A percentile compares a stretch with the other conserved stretches of the same genome.
Evolutionary conservation across 2,113 vertebrate genomes (phyloP).

Genomic region (Edolisoma coerulescens): DNA sequence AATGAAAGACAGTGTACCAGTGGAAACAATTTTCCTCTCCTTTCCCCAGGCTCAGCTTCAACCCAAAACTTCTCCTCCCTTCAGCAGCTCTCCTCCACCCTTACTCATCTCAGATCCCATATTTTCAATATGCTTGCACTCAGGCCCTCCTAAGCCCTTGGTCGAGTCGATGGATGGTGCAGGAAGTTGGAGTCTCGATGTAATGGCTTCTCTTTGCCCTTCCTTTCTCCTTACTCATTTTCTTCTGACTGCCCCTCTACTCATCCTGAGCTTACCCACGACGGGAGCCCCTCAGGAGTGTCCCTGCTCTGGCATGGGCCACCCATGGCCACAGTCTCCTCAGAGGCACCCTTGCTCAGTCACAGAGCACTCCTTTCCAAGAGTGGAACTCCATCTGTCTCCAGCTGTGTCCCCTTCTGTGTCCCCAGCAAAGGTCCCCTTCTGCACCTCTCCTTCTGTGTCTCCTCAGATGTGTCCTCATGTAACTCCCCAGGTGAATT

Average conservation of each 20-base stretch:
- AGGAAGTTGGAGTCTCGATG: not conserved
- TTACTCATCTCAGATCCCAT: not conserved
- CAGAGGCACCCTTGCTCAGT: not conserved
- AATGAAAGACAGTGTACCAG: not conserved
- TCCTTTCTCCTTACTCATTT: not conserved
- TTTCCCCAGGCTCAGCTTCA: not conserved
- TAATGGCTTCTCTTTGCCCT: not conserved
- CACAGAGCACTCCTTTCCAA: not conserved
- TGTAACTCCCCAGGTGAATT: not conserved
- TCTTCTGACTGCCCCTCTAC: not conserved
- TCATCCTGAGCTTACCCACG: not conserved
- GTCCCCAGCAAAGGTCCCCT: not conserved
- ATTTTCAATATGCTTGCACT: not conserved
- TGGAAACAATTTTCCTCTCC: not conserved
- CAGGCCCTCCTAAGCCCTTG: not conserved
- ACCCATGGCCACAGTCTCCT: not conserved
- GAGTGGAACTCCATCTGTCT: not conserved
- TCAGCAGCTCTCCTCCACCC: not conserved
- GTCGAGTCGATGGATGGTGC: accelerated
- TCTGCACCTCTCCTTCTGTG: not conserved
- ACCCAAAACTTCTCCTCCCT: not conserved
- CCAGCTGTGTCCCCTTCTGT: no score
- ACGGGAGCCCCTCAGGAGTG: not conserved
- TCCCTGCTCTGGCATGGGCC: not conserved
- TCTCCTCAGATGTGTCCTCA: not conserved